Percentiles rank a stretch among this genome's conserved stretches.
Conservation (phyloP, 2,113 vertebrate genomes). For the Petromus typicus region DNA sequence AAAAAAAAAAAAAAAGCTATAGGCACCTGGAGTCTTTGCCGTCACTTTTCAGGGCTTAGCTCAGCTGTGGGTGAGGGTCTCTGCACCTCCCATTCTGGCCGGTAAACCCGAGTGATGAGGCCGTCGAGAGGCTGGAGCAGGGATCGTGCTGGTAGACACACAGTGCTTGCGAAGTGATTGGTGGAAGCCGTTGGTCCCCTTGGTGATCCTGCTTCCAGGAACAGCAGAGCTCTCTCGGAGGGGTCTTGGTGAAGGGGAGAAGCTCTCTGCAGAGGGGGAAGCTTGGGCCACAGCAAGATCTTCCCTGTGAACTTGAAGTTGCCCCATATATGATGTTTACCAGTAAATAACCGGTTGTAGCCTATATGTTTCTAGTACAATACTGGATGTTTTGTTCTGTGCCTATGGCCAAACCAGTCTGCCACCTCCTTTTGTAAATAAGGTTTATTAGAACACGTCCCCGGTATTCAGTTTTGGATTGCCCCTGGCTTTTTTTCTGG, state of each 20-base stretch:
- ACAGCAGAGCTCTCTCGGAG: background rate
- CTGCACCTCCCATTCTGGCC: background rate
- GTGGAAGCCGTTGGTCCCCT: background rate
- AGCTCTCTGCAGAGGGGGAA: background rate
- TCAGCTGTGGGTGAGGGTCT: background rate
- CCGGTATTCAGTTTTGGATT: background rate
- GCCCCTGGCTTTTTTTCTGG: background rate
- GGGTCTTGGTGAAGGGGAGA: background rate
- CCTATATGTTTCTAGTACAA: background rate
- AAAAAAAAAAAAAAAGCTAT: background rate
- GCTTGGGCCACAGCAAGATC: background rate
- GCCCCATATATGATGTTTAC: background rate
- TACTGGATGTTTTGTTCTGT: background rate
- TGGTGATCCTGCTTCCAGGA: background rate
- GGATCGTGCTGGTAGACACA: background rate
- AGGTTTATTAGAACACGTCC: slow-evolving; percentile 21
- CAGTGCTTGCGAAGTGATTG: rapidly evolving
- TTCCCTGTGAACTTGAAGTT: background rate
- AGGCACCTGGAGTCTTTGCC: background rate
- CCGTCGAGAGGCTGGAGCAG: too few species aligned
- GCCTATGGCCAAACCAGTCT: background rate
- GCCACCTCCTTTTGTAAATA: background rate
- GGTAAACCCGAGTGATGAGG: background rate
- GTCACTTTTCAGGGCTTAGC: background rate
- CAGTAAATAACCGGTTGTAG: background rate